These are phyloP conservation scores for Neoitamus cyanurus DNA, from an alignment of 2,888 invertebrate species.

Conservation along the genomic window DNA sequence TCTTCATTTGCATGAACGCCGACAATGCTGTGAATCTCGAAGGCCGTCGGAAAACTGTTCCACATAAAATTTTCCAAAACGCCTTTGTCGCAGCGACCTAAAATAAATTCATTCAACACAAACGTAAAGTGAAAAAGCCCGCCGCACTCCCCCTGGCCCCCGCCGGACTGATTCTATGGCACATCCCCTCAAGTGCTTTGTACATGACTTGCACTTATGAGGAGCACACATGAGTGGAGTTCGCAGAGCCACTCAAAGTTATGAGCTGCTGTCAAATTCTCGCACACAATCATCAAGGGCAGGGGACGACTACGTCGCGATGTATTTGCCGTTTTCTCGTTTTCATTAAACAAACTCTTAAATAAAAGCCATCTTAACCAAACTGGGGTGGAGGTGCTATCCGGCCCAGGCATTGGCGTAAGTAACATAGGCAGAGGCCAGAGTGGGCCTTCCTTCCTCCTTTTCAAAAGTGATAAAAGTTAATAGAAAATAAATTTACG, in stretches of 20 bases:
- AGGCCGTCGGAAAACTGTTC: conserved; percentile 1
- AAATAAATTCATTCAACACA: conserved; percentile 39
- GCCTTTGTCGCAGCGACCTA: conserved; percentile 1
- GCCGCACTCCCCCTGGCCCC: background rate
- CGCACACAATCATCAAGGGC: background rate
- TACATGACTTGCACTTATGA: conserved; percentile 25
- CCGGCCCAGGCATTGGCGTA: too few species aligned
- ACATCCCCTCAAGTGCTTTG: background rate
- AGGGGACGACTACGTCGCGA: background rate
- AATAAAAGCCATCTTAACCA: conserved; percentile 12
- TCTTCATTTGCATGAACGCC: conserved; percentile 6
- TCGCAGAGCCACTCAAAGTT: conserved; percentile 25
- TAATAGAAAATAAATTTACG: too few species aligned
- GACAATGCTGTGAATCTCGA: background rate
- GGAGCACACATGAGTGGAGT: conserved; percentile 26
- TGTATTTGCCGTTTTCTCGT: background rate
- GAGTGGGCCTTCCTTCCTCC: too few species aligned
- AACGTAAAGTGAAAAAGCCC: background rate
- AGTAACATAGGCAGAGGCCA: too few species aligned
- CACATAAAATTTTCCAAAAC: conserved; percentile 13
- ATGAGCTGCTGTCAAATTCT: conserved; percentile 18
- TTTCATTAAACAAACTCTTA: background rate
- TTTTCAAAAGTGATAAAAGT: too few species aligned
- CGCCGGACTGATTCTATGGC: background rate
- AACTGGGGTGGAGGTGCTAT: too few species aligned